Conservation (phyloP, 2,113 vertebrate species). For the Leucopsar rothschildi region DNA sequence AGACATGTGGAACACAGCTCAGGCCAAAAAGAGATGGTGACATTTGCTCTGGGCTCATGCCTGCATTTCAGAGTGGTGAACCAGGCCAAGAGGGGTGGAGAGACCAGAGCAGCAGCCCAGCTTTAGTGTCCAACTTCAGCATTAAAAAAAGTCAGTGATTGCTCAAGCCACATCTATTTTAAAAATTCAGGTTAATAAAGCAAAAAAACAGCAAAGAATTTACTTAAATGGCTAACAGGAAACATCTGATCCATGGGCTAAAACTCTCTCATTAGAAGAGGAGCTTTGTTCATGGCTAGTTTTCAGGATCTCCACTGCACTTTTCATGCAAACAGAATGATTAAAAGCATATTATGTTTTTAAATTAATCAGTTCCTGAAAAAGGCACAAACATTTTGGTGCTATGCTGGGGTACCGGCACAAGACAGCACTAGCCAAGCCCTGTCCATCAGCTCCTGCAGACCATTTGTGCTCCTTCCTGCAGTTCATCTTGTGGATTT, state of each 20-base stretch:
- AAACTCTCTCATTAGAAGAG: not conserved
- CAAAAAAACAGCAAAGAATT: not conserved
- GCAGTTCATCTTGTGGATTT: not conserved
- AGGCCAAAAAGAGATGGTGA: not conserved
- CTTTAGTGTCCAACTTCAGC: not conserved
- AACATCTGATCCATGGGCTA: not conserved
- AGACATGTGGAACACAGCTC: not conserved
- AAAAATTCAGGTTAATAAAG: not conserved
- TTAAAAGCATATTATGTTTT: not conserved
- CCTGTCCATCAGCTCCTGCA: not conserved
- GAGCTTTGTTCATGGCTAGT: not conserved
- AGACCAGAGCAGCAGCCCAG: not conserved
- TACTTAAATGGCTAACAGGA: not conserved
- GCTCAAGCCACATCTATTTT: not conserved
- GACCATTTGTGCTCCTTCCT: not conserved
- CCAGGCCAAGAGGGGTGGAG: not conserved
- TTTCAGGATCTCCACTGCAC: not conserved
- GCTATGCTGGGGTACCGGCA: not conserved
- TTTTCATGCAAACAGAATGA: not conserved
- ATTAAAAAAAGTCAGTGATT: not conserved
- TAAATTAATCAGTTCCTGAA: not conserved
- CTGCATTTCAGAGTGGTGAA: not conserved
- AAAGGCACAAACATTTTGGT: not conserved
- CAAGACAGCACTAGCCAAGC: not conserved
- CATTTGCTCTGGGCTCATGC: not conserved